These are phyloP conservation scores for Hycleus cichorii DNA, from an alignment of 1,140 invertebrate species.

Conservation along the genomic window DNA sequence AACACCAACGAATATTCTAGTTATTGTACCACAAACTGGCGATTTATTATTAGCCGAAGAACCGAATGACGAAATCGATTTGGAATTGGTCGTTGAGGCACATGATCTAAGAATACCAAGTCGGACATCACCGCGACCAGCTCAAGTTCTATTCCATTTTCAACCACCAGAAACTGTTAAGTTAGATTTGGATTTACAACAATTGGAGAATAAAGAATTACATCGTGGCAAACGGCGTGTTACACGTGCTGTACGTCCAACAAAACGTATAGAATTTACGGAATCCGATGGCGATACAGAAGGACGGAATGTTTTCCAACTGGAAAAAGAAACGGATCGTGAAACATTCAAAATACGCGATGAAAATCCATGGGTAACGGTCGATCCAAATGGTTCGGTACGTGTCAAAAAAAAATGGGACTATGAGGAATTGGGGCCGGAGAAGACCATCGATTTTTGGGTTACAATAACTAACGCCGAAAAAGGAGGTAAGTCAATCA, in stretches of 20 bases:
- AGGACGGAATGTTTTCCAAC: conserved; percentile 78
- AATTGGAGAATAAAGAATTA: conserved; percentile 39
- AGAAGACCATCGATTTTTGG: conserved; percentile 95
- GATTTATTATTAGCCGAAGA: conserved; percentile 75
- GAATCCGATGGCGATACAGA: conserved; percentile 85
- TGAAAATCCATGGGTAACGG: conserved; percentile 89
- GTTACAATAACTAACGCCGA: conserved; percentile 86
- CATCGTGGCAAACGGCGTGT: conserved; percentile 73
- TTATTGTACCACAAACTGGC: conserved; percentile 87
- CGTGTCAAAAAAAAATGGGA: conserved; percentile 94
- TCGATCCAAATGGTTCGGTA: conserved; percentile 84
- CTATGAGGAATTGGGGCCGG: conserved; percentile 89
- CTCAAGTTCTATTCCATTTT: conserved; percentile 69
- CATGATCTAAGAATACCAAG: conserved; percentile 72
- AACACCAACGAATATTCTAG: conserved; percentile 68
- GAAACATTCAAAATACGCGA: conserved; percentile 91
- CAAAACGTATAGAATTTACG: conserved; percentile 85
- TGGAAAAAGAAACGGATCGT: conserved; percentile 85
- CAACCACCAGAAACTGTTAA: conserved; percentile 49
- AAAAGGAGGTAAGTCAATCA: conserved; percentile 62
- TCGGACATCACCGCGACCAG: conserved; percentile 57
- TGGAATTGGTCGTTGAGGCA: conserved; percentile 65
- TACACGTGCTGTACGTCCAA: conserved; percentile 80
- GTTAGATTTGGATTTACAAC: conserved; percentile 46
- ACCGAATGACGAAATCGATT: conserved; percentile 56